These are phyloP conservation scores for Cliona cf. orientalis DNA, from an alignment of 37 sponge, comb jelly and placozoan genomes.

Conservation along the genomic window DNA sequence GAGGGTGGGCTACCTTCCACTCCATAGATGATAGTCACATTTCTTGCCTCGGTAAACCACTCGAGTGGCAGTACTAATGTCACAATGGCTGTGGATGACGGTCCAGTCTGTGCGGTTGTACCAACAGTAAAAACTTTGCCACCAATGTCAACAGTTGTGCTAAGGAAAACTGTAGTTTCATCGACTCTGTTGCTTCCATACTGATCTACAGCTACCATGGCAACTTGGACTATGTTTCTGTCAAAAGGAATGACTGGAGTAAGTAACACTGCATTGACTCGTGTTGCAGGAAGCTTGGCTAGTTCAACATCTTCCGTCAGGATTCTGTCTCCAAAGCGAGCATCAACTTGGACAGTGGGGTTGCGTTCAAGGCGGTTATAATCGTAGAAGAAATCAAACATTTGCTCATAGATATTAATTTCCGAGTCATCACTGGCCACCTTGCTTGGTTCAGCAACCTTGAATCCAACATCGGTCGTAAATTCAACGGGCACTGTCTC, in stretches of 20 bases:
- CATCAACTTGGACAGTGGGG: slow-evolving; percentile 13
- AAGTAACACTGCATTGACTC: slow-evolving; percentile 22
- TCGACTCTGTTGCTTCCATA: slow-evolving; percentile 29
- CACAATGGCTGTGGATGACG: slow-evolving; percentile 11
- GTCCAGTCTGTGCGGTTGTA: not conserved
- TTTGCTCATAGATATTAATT: slow-evolving; percentile 32
- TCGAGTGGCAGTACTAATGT: slow-evolving; percentile 27
- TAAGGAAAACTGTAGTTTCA: slow-evolving; percentile 15
- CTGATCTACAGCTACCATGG: slow-evolving; percentile 31
- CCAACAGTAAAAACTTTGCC: not conserved
- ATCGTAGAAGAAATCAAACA: slow-evolving; percentile 38
- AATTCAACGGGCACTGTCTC: slow-evolving; percentile 65
- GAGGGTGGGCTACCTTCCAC: not conserved
- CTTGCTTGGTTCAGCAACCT: slow-evolving; percentile 11
- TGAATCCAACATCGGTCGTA: slow-evolving; percentile 39
- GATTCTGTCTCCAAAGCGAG: slow-evolving; percentile 18
- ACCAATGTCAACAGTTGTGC: slow-evolving; percentile 3
- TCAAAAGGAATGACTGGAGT: slow-evolving; percentile 43
- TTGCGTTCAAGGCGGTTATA: not conserved
- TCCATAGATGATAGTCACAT: slow-evolving; percentile 23
- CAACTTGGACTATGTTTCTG: slow-evolving; percentile 14
- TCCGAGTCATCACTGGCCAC: not conserved
- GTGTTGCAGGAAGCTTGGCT: slow-evolving; percentile 36
- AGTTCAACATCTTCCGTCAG: not conserved
- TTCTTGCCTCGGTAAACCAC: slow-evolving; percentile 46